A percentile compares a stretch with the other conserved stretches of the same genome.
Evolutionary conservation across 2,888 invertebrate species (phyloP).

Genomic region (Philereme vetulata): DNA sequence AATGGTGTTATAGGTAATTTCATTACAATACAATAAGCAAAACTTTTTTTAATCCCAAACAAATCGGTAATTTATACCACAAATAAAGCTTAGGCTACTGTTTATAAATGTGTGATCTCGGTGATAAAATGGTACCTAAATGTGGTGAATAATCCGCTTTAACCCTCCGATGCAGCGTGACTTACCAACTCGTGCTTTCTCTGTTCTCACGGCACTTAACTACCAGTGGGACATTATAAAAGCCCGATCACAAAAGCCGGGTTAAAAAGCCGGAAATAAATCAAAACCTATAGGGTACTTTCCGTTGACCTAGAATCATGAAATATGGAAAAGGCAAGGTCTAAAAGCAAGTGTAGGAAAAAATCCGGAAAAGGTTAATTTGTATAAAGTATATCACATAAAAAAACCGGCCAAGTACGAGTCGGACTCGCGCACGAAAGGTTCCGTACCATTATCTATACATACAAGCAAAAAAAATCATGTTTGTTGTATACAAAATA

Average conservation of each 20-base stretch:
- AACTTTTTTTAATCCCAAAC: slow-evolving; percentile 20
- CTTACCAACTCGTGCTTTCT: slow-evolving; percentile 32
- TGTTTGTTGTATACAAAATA: no score
- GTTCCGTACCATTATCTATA: no score
- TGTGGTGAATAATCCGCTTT: slow-evolving; percentile 32
- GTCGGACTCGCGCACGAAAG: no score
- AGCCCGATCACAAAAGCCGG: slow-evolving; percentile 3
- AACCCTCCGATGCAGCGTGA: slow-evolving; percentile 29
- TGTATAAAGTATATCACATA: no score
- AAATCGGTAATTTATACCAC: slow-evolving; percentile 31
- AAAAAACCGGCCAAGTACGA: no score
- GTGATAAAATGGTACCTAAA: slow-evolving; percentile 34
- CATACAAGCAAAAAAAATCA: no score
- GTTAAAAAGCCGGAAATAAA: background rate
- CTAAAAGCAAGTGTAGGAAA: no score
- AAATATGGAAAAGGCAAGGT: no score
- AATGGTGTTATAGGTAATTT: no score
- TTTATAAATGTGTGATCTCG: slow-evolving; percentile 20
- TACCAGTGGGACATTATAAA: slow-evolving; percentile 8
- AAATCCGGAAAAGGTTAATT: background rate
- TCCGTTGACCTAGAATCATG: no score
- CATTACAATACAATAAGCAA: background rate
- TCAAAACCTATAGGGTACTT: no score
- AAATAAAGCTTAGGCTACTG: slow-evolving; percentile 28
- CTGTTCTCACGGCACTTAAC: slow-evolving; percentile 73